Percentiles rank a stretch among this genome's conserved stretches.
These are phyloP conservation scores for Mixornis gularis DNA, from an alignment of 2,113 vertebrate species.

Conservation along the genomic window DNA sequence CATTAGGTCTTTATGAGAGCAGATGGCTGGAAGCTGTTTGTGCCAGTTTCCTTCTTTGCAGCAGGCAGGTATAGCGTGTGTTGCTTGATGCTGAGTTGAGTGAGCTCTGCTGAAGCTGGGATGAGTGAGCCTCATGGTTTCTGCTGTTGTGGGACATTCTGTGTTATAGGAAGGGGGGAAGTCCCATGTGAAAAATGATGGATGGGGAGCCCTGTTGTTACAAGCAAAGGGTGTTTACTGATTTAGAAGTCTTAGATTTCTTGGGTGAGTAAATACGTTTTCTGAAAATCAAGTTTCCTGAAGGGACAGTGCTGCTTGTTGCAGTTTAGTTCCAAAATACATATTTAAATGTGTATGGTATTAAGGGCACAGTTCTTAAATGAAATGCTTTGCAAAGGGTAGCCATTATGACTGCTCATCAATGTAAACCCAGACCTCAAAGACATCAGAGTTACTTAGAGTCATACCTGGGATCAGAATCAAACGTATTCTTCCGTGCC, in stretches of 20 bases:
- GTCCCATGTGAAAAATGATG: not conserved
- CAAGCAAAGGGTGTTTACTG: not conserved
- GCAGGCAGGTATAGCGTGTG: not conserved
- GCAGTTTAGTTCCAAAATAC: not conserved
- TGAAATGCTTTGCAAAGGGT: not conserved
- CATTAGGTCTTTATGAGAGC: not conserved
- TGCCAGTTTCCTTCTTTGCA: not conserved
- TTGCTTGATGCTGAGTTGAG: not conserved
- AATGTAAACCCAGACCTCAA: not conserved
- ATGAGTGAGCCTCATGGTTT: not conserved
- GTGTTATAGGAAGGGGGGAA: not conserved
- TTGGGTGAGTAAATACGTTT: not conserved
- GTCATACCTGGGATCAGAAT: not conserved
- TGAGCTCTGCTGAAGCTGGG: not conserved
- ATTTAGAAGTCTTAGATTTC: not conserved
- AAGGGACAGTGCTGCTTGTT: not conserved
- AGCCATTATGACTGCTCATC: not conserved
- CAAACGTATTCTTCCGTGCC: not conserved
- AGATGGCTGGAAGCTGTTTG: not conserved
- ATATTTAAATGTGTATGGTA: not conserved
- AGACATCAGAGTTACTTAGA: not conserved
- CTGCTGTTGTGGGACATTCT: not conserved
- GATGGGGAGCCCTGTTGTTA: not conserved
- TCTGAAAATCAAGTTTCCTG: not conserved
- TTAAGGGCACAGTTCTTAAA: not conserved